These are phyloP conservation scores for Calephelis perditalis DNA, from an alignment of 2,888 invertebrate species.

Conservation along the genomic window DNA sequence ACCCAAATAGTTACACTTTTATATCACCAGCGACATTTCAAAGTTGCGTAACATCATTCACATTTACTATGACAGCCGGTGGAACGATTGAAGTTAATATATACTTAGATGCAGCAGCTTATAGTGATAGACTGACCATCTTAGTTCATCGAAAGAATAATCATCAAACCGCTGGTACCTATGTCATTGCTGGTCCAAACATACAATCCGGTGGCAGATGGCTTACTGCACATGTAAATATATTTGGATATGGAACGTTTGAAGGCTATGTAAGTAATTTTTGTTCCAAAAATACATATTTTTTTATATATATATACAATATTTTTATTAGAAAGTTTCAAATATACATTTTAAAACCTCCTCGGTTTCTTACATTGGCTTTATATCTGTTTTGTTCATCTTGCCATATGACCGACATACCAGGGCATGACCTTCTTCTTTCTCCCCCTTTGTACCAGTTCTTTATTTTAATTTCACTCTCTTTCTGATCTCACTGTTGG, in stretches of 20 bases:
- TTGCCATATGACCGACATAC: too few relatives aligned
- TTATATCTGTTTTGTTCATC: too few relatives aligned
- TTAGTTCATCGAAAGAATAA: not conserved
- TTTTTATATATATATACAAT: too few relatives aligned
- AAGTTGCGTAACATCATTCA: not conserved
- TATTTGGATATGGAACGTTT: not conserved
- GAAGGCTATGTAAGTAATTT: not conserved
- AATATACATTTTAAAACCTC: too few relatives aligned
- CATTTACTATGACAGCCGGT: not conserved
- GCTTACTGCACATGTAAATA: not conserved
- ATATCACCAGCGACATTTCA: not conserved
- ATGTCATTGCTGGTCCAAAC: not conserved
- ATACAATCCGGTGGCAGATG: not conserved
- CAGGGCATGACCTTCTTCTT: too few relatives aligned
- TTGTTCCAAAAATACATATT: too few relatives aligned
- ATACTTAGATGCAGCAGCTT: not conserved
- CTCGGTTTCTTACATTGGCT: too few relatives aligned
- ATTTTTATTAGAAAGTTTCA: too few relatives aligned
- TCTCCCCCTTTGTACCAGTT: too few relatives aligned
- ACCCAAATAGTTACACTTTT: not conserved
- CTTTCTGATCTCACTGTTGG: too few relatives aligned
- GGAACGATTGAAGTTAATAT: not conserved
- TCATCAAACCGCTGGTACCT: not conserved
- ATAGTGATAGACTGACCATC: not conserved
- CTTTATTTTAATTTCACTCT: too few relatives aligned